phyloP scores from a whole-genome alignment of 1,140 invertebrate species.

The Drosophila ficusphila region DNA sequence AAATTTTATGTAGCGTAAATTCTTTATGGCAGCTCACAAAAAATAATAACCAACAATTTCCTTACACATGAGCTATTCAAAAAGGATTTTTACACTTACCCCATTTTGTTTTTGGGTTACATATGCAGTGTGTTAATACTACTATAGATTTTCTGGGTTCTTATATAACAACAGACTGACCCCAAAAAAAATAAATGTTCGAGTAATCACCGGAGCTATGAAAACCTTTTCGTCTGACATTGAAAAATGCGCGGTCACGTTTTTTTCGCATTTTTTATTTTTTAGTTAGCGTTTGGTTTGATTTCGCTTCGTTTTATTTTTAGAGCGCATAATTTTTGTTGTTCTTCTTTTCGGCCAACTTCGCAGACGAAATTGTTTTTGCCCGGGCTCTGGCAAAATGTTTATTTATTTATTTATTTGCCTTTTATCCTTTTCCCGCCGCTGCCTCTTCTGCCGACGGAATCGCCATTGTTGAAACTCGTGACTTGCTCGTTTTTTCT shows the following conservation, averaged over 20 bases:
- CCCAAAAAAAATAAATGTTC: slow-evolving; percentile 45
- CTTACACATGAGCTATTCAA: slow-evolving; percentile 69
- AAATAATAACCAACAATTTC: slow-evolving; percentile 53
- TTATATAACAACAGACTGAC: slow-evolving; percentile 60
- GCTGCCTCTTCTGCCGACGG: slow-evolving; percentile 37
- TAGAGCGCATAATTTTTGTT: slow-evolving; percentile 54
- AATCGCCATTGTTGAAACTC: slow-evolving; percentile 69
- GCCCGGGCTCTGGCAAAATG: slow-evolving; percentile 56
- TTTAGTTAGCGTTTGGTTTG: slow-evolving; percentile 41
- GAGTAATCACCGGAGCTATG: slow-evolving; percentile 52
- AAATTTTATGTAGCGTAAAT: slow-evolving; percentile 84
- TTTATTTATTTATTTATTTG: slow-evolving; percentile 81
- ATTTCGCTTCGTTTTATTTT: slow-evolving; percentile 47
- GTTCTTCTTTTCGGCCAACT: slow-evolving; percentile 52
- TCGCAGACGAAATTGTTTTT: slow-evolving; percentile 68
- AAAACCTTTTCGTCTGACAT: slow-evolving; percentile 81
- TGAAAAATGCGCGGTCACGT: slow-evolving; percentile 84
- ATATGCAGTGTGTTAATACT: slow-evolving; percentile 8
- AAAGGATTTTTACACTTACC: slow-evolving; percentile 34
- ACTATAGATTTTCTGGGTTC: slow-evolving; percentile 5
- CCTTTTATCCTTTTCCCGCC: slow-evolving; percentile 61
- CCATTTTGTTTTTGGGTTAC: slow-evolving; percentile 6
- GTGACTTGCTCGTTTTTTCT: slow-evolving; percentile 61
- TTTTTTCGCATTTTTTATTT: slow-evolving; percentile 61
- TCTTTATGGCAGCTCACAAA: slow-evolving; percentile 69